phyloP scores from a whole-genome alignment of 2,888 invertebrate species.

The Oscheius onirici region DNA sequence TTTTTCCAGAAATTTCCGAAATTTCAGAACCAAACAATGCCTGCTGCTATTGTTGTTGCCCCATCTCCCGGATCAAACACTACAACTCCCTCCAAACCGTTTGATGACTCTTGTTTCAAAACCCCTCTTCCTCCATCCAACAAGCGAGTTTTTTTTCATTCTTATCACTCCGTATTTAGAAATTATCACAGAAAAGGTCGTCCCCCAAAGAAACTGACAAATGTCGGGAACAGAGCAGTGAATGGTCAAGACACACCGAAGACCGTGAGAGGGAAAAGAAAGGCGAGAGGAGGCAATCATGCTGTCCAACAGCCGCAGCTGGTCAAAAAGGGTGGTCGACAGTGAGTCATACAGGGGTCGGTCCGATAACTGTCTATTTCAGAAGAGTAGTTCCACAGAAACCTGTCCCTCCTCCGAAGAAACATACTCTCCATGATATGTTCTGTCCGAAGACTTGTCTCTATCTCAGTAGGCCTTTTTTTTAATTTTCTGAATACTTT shows the following conservation, averaged over 20 bases:
- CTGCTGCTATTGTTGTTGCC: conserved; percentile 21
- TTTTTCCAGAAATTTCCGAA: background rate
- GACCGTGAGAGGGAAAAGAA: background rate
- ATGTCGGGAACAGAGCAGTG: conserved; percentile 14
- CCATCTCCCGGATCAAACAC: conserved; percentile 5
- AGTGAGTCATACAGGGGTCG: background rate
- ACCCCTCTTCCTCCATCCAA: conserved; percentile 26
- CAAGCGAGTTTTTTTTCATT: background rate
- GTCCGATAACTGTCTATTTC: background rate
- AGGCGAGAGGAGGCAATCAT: background rate
- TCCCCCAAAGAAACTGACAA: background rate
- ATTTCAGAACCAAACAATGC: conserved; percentile 11
- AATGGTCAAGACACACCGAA: background rate
- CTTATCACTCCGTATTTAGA: background rate
- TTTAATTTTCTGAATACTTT: background rate
- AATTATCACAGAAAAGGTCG: conserved; percentile 13
- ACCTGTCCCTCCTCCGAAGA: conserved; percentile 19
- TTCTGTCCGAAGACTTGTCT: conserved; percentile 18
- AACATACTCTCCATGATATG: conserved; percentile 24
- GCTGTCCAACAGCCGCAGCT: background rate
- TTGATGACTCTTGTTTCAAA: conserved; percentile 31
- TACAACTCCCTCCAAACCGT: conserved; percentile 14
- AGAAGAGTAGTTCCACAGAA: conserved; percentile 19
- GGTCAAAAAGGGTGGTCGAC: background rate
- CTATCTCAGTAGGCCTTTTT: conserved; percentile 17